Percentiles rank a stretch among this genome's conserved stretches.
phyloP scores from a whole-genome alignment of 1,140 invertebrate species.

The Lethocerus indicus region DNA sequence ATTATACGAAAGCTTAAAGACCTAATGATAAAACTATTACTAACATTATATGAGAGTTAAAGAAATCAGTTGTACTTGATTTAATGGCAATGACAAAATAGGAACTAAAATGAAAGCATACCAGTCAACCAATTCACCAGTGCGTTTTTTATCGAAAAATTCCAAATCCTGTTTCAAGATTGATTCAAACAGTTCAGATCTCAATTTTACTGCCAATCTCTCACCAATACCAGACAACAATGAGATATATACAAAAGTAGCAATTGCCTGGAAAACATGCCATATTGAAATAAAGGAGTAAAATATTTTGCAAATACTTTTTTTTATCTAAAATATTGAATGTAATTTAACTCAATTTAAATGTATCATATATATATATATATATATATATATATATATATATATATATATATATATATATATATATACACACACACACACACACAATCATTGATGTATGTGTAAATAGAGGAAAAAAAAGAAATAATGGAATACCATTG shows the following conservation, averaged over 20 bases:
- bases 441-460: background rate
- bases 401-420: background rate
- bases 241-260: conserved; percentile 80
- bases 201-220: conserved; percentile 58
- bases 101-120: no score
- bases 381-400: background rate
- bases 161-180: conserved; percentile 74
- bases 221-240: conserved; percentile 73
- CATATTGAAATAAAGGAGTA: background rate
- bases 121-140: conserved; percentile 82
- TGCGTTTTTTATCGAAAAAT: conserved; percentile 81
- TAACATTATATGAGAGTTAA: no score
- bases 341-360: background rate
- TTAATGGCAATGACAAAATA: no score
- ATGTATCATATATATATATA: background rate
- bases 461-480: conserved; percentile 19
- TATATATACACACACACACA: background rate
- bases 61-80: no score
- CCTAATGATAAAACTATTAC: no score
- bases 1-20: no score
- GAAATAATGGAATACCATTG: conserved; percentile 6
- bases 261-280: conserved; percentile 42
- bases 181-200: conserved; percentile 63
- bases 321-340: background rate
- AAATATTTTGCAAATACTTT: background rate